Conservation (phyloP, 2,797 vertebrate species). For the Hypotaenidia philippensis region DNA sequence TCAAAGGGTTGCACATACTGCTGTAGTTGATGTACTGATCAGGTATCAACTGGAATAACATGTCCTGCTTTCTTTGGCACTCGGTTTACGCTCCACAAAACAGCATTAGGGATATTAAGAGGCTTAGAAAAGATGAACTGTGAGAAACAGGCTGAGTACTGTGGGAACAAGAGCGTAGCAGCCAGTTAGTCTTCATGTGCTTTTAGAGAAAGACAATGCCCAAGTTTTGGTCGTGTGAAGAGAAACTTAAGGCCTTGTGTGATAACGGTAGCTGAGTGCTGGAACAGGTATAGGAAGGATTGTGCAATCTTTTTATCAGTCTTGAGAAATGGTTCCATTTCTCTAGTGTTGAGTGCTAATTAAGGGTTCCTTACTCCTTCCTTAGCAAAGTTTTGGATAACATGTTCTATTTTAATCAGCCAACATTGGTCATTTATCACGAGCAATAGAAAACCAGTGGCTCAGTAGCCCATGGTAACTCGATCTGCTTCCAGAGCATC, state of each 20-base stretch:
- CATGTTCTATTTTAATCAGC: background rate
- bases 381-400: background rate
- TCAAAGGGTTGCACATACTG: background rate
- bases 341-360: background rate
- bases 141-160: background rate
- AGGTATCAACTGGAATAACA: background rate
- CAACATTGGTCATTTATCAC: background rate
- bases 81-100: background rate
- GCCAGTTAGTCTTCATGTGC: background rate
- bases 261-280: background rate
- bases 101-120: background rate
- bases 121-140: background rate
- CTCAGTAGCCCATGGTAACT: background rate
- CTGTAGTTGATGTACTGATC: background rate
- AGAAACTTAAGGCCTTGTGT: background rate
- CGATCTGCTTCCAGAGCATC: background rate
- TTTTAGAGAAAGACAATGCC: background rate
- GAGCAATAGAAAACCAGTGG: background rate
- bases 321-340: background rate
- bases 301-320: background rate
- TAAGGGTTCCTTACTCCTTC: background rate
- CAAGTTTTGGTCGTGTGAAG: background rate
- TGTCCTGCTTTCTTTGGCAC: background rate
- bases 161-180: background rate
- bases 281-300: background rate